Conservation (phyloP, 2,888 invertebrate genomes). For the Thyatira batis region DNA sequence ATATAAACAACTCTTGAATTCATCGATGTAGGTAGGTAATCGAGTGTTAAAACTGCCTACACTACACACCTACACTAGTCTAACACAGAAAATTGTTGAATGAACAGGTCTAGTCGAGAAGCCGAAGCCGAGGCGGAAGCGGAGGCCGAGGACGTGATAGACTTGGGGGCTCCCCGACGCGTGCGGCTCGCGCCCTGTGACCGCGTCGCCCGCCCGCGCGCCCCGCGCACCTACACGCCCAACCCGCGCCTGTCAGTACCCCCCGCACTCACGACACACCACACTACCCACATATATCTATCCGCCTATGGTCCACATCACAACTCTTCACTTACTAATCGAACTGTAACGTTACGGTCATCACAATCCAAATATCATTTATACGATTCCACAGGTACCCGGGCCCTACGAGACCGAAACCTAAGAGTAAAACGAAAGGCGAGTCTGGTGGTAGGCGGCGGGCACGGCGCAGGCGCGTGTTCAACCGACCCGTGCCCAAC, state of each 20-base stretch:
- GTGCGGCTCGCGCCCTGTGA: conserved; percentile 22
- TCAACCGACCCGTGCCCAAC: conserved; percentile 54
- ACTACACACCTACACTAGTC: not conserved
- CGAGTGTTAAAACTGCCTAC: no score
- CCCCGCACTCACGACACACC: not conserved
- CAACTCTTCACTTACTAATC: no score
- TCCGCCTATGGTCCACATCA: no score
- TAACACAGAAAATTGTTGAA: not conserved
- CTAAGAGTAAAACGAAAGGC: conserved; percentile 12
- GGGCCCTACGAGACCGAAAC: conserved; percentile 20
- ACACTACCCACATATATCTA: not conserved
- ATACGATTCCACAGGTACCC: conserved; percentile 43
- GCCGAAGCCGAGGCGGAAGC: conserved; percentile 7
- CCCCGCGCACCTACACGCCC: conserved; percentile 40
- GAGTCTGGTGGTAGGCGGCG: conserved; percentile 11
- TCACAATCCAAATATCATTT: no score
- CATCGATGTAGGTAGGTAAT: no score
- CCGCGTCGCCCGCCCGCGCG: conserved; percentile 8
- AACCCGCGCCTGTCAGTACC: conserved; percentile 63
- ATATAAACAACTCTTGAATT: no score
- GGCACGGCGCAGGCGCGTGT: conserved; percentile 36
- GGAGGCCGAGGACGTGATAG: conserved; percentile 40
- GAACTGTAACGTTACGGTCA: no score
- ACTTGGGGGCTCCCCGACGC: conserved; percentile 38
- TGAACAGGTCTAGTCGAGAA: not conserved